Evolutionary conservation across 2,113 vertebrate species (phyloP), one percentile per base, ranked within the genome.

Genomic region (Tragulus kanchil): DNA sequence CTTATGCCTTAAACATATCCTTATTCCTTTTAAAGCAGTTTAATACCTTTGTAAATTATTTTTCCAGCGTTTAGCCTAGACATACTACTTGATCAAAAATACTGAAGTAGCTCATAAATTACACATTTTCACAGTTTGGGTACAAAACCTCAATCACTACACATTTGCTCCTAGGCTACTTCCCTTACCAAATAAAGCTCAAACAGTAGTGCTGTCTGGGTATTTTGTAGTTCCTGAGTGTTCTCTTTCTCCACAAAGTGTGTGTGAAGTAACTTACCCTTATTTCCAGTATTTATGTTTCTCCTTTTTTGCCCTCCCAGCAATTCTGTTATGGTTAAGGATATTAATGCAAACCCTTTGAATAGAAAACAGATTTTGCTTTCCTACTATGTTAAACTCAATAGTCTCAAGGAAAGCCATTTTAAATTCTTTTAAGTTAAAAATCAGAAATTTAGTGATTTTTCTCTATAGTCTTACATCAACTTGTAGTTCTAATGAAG

Each of bases 341-440:
- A 73, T 11, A 90, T 67, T 67, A 71, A 87, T 5, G 12, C 31
- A 93, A 93, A 85, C 8, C 21, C 42, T 90, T 77, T 86, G 61
- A 96, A 90, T 2, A 90, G 48, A 90, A 95, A 67, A 85, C 69
- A 92, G 56, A 92, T 69, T 94, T 93, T 94, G 78, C 64, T 95
- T 86, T 97, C 54, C 36, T 56, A 45, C 25, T 78, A 36, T 89
- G 26, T 81, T 75, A 93, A 92, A 42, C 71, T 91, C 64, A 87
- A 7, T 15, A 26, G 54, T 90, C n/a, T 95, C 71, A 90, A 69
- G n/a, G 12, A 90, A 92, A 79, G 31, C 14, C 50, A 85, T 61
- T 81, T 31, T 61, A 13, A 84, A 52, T 77, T 86, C 26, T 64
- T 89, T 36, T 91, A 23, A 93, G 54, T 25, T 87, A 83, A 67